Evolutionary conservation across 30 jellyfish, hydroid and myxozoan genomes (phyloP).

Genomic region (Chrysaora quinquecirrha): DNA sequence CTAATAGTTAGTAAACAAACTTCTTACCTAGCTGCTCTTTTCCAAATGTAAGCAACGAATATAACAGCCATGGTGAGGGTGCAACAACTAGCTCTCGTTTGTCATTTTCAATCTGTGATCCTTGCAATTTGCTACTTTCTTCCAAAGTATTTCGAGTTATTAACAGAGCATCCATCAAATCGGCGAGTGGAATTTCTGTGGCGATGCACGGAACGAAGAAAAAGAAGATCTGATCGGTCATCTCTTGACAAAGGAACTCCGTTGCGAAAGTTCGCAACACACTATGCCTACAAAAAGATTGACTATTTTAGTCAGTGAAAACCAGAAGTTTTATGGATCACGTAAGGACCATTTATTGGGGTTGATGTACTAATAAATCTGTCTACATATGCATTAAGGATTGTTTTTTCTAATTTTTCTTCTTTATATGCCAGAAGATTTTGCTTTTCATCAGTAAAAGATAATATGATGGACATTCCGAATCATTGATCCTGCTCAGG

Average conservation of each 20-base stretch:
- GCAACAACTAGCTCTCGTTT: not conserved
- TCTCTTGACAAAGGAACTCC: slow-evolving; percentile 73
- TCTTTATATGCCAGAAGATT: no score
- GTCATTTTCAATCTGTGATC: not conserved
- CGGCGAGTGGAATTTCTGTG: slow-evolving; percentile 38
- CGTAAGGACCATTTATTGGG: no score
- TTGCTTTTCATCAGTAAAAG: no score
- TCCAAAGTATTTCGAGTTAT: not conserved
- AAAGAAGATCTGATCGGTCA: slow-evolving; percentile 83
- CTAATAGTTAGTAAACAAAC: no score
- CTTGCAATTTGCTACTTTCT: not conserved
- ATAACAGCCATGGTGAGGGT: slow-evolving; percentile 78
- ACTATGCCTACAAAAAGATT: slow-evolving; percentile 27
- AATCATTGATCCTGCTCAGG: no score
- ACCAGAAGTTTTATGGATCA: no score
- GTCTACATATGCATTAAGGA: no score
- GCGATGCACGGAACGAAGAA: slow-evolving; percentile 84
- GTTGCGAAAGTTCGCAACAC: slow-evolving; percentile 59
- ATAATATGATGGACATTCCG: no score
- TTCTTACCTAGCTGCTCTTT: slow-evolving; percentile 77
- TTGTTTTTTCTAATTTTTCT: no score
- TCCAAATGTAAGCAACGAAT: slow-evolving; percentile 67
- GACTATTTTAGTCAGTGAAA: no score
- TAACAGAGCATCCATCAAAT: slow-evolving; percentile 50
- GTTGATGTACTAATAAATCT: no score